Evolutionary conservation across 2,797 vertebrate species (phyloP), one percentile per base, ranked within the genome.

Genomic region (Acridotheres tristis): DNA sequence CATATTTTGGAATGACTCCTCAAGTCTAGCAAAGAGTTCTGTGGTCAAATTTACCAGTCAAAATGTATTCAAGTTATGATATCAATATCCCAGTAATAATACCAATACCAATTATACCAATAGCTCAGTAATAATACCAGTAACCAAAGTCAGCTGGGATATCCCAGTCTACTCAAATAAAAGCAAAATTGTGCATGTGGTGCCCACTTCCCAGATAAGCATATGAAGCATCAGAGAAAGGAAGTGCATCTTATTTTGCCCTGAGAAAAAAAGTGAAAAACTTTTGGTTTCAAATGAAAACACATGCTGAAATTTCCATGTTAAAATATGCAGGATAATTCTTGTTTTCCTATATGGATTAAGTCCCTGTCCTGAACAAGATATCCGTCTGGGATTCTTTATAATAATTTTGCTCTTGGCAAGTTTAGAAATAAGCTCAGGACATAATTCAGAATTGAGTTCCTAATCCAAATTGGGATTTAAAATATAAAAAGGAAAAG

Each of bases 401-500:
- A 94, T 92, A 93, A 89, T 78, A 95, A 88, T 68, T 85, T 92
- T 85, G 89, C 89, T 96, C 40, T 66, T 88, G 82, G 95, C 93
- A 80, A 78, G 26, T 73, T 92, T 50, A 78, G 66, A 96, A 96
- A 92, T 89, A 91, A 95, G 62, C 42, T 95, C 69, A 86, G 79
- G 72, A 95, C 66, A 62, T 91, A 94, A 89, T 89, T 93, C 89
- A 95, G 82, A 92, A 92, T 72, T 48, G 69, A 91, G 81, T 66
- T 93, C 90, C 69, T 93, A 95, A 96, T 94, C 91, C 94, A 95
- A 95, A 96, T 68, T 93, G 42, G 91, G 92, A 95, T 86, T 96
- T 95, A 91, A 92, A 91, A 78, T 81, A 79, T 55, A 66, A 74
- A 89, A 90, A 42, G 57, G 45, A 71, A 66, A 90, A 92, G 58